Percentiles rank a stretch among this genome's conserved stretches.
Evolutionary conservation across 35 echinoderm and acorn worm species (phyloP).

Genomic region (Apostichopus japonicus): DNA sequence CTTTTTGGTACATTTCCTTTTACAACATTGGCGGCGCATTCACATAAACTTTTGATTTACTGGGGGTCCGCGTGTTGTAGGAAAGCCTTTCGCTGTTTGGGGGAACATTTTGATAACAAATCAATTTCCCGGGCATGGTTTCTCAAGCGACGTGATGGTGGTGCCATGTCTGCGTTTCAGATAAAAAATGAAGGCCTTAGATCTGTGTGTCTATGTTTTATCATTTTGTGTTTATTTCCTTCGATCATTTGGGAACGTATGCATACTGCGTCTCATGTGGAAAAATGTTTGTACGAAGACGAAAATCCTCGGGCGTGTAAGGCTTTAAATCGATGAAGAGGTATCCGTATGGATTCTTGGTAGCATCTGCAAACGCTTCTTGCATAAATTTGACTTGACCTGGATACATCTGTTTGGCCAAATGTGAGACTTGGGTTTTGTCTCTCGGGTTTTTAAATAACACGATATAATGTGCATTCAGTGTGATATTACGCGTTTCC

Average conservation of each 20-base stretch:
- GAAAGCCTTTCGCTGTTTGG: conserved; percentile 20
- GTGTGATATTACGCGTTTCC: conserved; percentile 70
- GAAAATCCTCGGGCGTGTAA: conserved; percentile 49
- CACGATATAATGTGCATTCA: conserved; percentile 71
- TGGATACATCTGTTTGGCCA: conserved; percentile 69
- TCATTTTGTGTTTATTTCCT: not conserved
- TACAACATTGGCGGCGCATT: conserved; percentile 19
- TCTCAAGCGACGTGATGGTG: not conserved
- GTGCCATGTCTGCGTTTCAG: conserved; percentile 1
- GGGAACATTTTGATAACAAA: conserved; percentile 43
- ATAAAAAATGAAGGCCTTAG: not conserved
- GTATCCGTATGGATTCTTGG: conserved; percentile 47
- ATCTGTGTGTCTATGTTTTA: not conserved
- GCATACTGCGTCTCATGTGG: conserved; percentile 28
- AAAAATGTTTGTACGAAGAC: conserved; percentile 56
- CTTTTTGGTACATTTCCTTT: conserved; percentile 51
- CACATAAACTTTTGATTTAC: not conserved
- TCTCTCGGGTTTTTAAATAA: conserved; percentile 74
- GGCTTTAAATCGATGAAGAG: conserved; percentile 60
- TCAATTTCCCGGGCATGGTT: conserved; percentile 7
- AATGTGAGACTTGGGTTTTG: conserved; percentile 64
- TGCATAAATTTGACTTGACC: conserved; percentile 52
- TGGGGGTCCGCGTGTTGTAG: not conserved
- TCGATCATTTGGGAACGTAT: conserved; percentile 18
- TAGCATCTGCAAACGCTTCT: conserved; percentile 62